Evolutionary conservation across 1,140 invertebrate species (phyloP).

Genomic region (Drosophila littoralis): DNA sequence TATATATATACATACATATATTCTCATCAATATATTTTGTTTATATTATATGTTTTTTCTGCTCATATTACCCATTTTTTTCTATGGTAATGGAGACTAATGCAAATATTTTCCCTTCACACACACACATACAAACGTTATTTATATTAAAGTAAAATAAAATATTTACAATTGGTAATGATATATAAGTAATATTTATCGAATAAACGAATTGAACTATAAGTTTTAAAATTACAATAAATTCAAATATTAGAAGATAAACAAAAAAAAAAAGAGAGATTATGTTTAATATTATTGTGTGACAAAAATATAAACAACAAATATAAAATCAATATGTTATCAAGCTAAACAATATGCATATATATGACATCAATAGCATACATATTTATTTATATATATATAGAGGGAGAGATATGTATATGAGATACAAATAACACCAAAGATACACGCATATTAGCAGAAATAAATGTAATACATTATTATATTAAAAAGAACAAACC

Average conservation of each 20-base stretch:
- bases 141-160: constrained; percentile 1
- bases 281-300: constrained; percentile 63
- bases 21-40: not conserved
- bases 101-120: constrained; percentile 35
- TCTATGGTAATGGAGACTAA: constrained; percentile 14
- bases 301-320: constrained; percentile 45
- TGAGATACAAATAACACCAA: constrained; percentile 64
- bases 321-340: constrained; percentile 56
- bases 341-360: constrained; percentile 52
- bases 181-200: constrained; percentile 61
- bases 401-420: constrained; percentile 50
- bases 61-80: constrained; percentile 18
- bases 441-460: constrained; percentile 72
- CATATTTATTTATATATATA: constrained; percentile 51
- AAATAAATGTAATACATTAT: constrained; percentile 68
- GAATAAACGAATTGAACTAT: constrained; percentile 68
- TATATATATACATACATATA: too few relatives aligned
- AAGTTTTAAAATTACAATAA: constrained; percentile 72
- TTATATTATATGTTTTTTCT: constrained; percentile 28
- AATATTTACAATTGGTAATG: constrained; percentile 4
- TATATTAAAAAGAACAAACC: constrained; percentile 36
- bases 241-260: constrained; percentile 45
- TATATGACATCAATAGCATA: constrained; percentile 49
- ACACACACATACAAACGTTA: constrained; percentile 20
- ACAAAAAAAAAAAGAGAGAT: constrained; percentile 43